Conservation (phyloP, 2,888 invertebrate genomes). For the Dendrolimus pini region DNA sequence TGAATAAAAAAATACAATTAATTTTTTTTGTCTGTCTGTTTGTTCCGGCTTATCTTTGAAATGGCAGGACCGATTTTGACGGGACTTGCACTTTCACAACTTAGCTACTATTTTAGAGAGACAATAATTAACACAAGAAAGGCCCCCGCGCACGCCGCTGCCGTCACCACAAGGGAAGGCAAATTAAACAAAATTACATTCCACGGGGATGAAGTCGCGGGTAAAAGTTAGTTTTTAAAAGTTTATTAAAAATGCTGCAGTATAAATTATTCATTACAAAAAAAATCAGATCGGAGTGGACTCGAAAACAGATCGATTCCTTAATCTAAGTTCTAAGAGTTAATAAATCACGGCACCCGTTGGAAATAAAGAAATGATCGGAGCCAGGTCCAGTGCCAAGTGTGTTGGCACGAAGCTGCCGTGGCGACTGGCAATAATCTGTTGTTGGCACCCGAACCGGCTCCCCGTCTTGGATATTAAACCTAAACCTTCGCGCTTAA, state of each 20-base stretch:
- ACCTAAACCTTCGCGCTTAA: constrained; percentile 11
- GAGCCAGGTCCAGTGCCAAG: constrained; percentile 11
- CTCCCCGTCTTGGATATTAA: constrained; percentile 15
- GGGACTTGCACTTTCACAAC: too few species aligned
- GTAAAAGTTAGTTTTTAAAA: neutral
- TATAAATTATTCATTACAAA: neutral
- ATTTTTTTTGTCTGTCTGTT: too few species aligned
- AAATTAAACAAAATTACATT: too few species aligned
- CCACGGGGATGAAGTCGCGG: too few species aligned
- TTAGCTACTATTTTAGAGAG: too few species aligned
- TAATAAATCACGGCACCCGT: neutral
- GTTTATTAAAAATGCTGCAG: neutral
- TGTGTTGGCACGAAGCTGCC: constrained; percentile 26
- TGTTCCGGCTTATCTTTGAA: too few species aligned
- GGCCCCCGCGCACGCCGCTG: too few species aligned
- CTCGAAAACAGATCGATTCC: neutral
- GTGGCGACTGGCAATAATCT: constrained; percentile 30
- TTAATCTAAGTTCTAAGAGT: neutral
- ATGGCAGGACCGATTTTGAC: too few species aligned
- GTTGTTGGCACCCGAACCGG: constrained; percentile 24
- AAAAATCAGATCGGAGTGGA: neutral
- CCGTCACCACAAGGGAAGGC: too few species aligned
- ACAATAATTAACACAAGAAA: too few species aligned
- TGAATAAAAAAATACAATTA: too few species aligned
- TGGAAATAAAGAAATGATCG: constrained; percentile 19